Percentiles rank a stretch among this genome's conserved stretches.
Evolutionary conservation across 2,113 vertebrate genomes (phyloP).

Genomic region (Myiozetetes cayanensis): DNA sequence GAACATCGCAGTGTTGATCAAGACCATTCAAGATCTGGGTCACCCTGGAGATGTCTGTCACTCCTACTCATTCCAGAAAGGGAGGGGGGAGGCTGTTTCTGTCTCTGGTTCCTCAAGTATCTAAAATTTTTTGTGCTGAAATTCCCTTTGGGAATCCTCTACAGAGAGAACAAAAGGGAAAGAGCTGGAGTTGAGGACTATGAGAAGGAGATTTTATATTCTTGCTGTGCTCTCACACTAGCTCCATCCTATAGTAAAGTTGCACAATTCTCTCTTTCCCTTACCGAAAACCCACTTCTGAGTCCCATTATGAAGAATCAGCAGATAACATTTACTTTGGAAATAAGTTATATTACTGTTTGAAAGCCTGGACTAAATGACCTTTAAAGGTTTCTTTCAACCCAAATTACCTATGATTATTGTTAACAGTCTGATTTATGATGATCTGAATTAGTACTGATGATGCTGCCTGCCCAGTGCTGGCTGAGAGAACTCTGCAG

Average conservation of each 20-base stretch:
- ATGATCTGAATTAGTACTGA: neutral
- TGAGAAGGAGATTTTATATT: neutral
- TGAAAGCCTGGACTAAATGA: neutral
- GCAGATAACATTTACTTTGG: neutral
- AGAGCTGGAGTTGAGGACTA: neutral
- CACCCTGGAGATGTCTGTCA: neutral
- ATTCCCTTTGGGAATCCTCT: neutral
- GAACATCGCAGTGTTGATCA: neutral
- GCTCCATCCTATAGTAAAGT: neutral
- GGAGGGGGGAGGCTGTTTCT: neutral
- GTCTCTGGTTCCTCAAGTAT: neutral
- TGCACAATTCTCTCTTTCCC: neutral
- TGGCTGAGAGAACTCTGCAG: neutral
- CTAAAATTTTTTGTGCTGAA: neutral
- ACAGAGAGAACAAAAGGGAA: neutral
- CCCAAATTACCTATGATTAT: neutral
- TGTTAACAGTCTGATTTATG: neutral
- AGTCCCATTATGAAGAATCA: neutral
- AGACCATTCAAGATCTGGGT: rapidly evolving
- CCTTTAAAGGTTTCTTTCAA: neutral
- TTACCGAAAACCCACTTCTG: neutral
- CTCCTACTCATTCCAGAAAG: neutral
- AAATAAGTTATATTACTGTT: neutral
- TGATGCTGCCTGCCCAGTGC: rapidly evolving
- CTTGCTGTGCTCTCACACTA: neutral